These are phyloP conservation scores for Paralvinella palmiformis DNA, from an alignment of 1,140 invertebrate species.

Conservation along the genomic window DNA sequence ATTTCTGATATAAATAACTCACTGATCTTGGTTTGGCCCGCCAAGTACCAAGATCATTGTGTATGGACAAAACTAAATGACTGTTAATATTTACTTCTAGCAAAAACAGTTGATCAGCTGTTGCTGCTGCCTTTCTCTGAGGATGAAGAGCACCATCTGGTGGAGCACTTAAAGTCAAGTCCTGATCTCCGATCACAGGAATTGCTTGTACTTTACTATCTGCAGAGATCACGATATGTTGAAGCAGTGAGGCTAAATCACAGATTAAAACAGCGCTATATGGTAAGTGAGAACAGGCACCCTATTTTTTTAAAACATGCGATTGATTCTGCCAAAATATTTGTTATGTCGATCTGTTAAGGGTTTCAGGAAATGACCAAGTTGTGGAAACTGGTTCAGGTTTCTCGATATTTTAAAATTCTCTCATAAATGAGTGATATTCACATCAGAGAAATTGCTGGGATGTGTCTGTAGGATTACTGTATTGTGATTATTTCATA, in stretches of 20 bases:
- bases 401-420: no score
- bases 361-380: not conserved
- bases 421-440: no score
- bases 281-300: not conserved
- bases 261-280: slow-evolving; percentile 31
- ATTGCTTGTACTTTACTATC: slow-evolving; percentile 52
- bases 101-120: slow-evolving; percentile 53
- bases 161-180: slow-evolving; percentile 53
- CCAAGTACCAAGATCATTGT: no score
- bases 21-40: no score
- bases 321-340: not conserved
- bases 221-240: slow-evolving; percentile 48
- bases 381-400: not conserved
- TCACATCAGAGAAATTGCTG: no score
- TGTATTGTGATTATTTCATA: no score
- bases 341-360: no score
- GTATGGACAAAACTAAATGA: no score
- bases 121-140: slow-evolving; percentile 54
- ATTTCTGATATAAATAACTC: no score
- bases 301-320: not conserved
- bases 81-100: no score
- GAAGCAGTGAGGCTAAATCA: slow-evolving; percentile 48
- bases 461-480: no score
- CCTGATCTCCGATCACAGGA: slow-evolving; percentile 51
- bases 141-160: slow-evolving; percentile 56